Evolutionary conservation across 2,113 vertebrate species (phyloP), one percentile per base, ranked within the genome.

Genomic region (Bubo blakistoni): DNA sequence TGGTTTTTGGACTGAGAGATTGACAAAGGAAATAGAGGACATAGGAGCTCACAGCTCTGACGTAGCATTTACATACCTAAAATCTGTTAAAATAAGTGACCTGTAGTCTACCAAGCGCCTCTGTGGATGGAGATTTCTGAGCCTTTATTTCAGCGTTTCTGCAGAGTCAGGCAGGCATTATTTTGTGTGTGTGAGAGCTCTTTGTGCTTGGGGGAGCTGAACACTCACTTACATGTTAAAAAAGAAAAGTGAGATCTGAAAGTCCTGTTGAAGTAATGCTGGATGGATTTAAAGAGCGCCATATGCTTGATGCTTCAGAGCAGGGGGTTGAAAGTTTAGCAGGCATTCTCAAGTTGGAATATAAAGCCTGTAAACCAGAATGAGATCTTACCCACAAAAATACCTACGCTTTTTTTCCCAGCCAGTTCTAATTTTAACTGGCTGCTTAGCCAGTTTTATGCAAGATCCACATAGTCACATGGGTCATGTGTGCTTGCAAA

Each of bases 401-500:
- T 18, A 61, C 29, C 22, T 38, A 55, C 2, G 7, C 8, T 49
- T 16, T 34, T 51, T 59, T 69, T 59, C 46, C 20, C 38, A 62
- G 14, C 34, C 34, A 92, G 25, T 15, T 95, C 42, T 78, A 52
- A 36, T 65, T 81, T 84, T n/a, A 63, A 40, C 26, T 74, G 90
- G 4, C 51, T 77, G 6, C 57, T 70, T 47, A 54, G 40, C 24
- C 72, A 71, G 8, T 80, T 83, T 57, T 62, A n/a, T 4, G 3
- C 10, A 16, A 40, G 58, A 77, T 47, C 52, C 65, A 46, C 32
- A 16, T n/a, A 59, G 38, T 19, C 66, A n/a, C 3, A 0, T 11
- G 38, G 13, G 42, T 40, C n/a, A 11, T 9, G 12, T 0, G 0
- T 46, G n/a, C 79, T 72, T 63, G 52, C 5, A 10, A 72, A n/a